Conservation (phyloP, 2,113 vertebrate species). For the Oreochromis spilurus region DNA sequence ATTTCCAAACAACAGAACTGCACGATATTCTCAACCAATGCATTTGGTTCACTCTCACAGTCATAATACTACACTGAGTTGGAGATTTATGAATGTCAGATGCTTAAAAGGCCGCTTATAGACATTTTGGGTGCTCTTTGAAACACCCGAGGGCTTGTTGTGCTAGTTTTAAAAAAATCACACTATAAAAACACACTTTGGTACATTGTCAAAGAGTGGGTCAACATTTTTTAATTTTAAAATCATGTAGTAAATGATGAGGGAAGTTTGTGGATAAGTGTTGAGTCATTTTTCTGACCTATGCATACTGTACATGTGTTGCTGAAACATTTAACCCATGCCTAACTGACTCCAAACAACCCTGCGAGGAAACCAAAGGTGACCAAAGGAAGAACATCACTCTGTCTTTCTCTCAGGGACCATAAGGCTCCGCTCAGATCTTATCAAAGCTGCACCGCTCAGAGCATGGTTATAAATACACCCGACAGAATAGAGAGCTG, state of each 20-base stretch:
- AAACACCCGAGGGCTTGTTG: not conserved
- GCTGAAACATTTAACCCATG: not conserved
- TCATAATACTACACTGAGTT: not conserved
- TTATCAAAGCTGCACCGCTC: not conserved
- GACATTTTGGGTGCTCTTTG: not conserved
- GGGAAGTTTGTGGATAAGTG: not conserved
- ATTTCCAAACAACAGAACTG: constrained; percentile 16
- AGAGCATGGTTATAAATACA: not conserved
- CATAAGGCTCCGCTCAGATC: not conserved
- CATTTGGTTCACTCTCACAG: not conserved
- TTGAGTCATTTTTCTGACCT: not conserved
- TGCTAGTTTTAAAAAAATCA: not conserved
- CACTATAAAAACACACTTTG: not conserved
- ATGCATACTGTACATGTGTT: not conserved
- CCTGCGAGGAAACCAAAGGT: too few relatives aligned
- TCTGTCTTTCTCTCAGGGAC: not conserved
- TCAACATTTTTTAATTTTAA: not conserved
- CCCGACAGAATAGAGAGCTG: not conserved
- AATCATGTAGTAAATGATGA: not conserved
- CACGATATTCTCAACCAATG: not conserved
- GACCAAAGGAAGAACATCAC: not conserved
- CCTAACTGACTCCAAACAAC: not conserved
- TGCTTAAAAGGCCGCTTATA: not conserved
- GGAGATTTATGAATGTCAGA: constrained; percentile 15
- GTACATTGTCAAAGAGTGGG: not conserved